A percentile compares a stretch with the other conserved stretches of the same genome.
Evolutionary conservation across 2,888 invertebrate genomes (phyloP).

Genomic region (Xestia sexstrigata): DNA sequence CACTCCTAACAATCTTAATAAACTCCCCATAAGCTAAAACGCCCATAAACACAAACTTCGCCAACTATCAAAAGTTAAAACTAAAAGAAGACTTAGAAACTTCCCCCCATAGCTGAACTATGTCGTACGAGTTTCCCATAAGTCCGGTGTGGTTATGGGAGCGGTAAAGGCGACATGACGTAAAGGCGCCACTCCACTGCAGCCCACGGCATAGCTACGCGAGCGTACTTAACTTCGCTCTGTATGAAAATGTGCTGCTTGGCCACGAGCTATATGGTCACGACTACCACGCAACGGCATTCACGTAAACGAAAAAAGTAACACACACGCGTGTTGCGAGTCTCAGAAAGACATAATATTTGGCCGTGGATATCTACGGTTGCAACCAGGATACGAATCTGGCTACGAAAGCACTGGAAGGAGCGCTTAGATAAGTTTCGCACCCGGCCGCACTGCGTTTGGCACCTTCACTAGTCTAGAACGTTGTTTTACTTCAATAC

Average conservation of each 20-base stretch:
- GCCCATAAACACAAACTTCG: conserved; percentile 41
- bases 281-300: not conserved
- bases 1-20: conserved; percentile 12
- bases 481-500: not conserved
- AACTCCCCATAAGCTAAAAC: conserved; percentile 14
- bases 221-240: not conserved
- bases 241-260: not conserved
- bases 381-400: not conserved
- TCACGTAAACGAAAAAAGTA: not conserved
- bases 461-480: not conserved
- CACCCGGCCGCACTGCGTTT: not conserved
- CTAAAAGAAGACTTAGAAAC: conserved; percentile 45
- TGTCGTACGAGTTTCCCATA: conserved; percentile 42
- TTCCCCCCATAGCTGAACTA: conserved; percentile 36
- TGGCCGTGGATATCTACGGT: too few species aligned
- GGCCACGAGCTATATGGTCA: not conserved
- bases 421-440: not conserved
- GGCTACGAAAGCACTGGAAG: not conserved
- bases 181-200: not conserved
- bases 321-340: not conserved
- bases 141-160: conserved; percentile 44
- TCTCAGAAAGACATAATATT: not conserved
- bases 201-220: not conserved
- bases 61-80: conserved; percentile 41
- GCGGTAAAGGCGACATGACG: conserved; percentile 30